Evolutionary conservation across 2,113 vertebrate genomes (phyloP), one percentile per base, ranked within the genome.

Genomic region (Gnathonemus longibarbis): DNA sequence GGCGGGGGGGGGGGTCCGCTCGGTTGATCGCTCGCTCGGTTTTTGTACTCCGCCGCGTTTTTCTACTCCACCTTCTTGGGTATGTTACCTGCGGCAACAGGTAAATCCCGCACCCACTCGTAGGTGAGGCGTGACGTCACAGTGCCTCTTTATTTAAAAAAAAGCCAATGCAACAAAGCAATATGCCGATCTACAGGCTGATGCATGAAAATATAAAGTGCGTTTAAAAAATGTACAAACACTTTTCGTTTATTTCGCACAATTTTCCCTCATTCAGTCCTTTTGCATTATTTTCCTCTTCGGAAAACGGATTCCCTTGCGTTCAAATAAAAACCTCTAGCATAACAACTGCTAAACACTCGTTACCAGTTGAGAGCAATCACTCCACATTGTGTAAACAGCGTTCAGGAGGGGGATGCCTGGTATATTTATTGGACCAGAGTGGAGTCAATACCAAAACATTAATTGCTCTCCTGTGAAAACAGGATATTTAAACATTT

Each of bases 61-160:
- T 86, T 90, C 89, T 50, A 6, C 52, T 88, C 84, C 85, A 89
- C 46, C 46, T 89, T 89, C 92, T 80, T 91, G 90, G 91, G 56
- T 94, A 93, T 92, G 94, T 93, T 94, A 96, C 94, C 95, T 95
- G 95, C 93, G 93, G 95, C 94, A 95, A 94, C 95, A 93, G 94
- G 95, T 95, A 94, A 94, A 92, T 89, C 92, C 91, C 84, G 56
- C 93, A 91, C 93, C 94, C 94, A 94, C 95, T 93, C 93, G 94
- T 94, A 95, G 94, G 94, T 94, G 91, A 93, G 90, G 3, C 0
- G 50, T 95, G 95, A 95, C 94, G 95, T 95, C 95, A 96, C 89
- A 0, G 2, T 46, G 48, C 10, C 45, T 92, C 58, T 70, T 70
- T 70, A 52, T 27, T 70, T 0, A 27, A 13, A 27, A 27, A 27